Percentiles rank a stretch among this genome's conserved stretches.
Conservation (phyloP, 2,113 vertebrate genomes). For the Poecilia latipinna region DNA sequence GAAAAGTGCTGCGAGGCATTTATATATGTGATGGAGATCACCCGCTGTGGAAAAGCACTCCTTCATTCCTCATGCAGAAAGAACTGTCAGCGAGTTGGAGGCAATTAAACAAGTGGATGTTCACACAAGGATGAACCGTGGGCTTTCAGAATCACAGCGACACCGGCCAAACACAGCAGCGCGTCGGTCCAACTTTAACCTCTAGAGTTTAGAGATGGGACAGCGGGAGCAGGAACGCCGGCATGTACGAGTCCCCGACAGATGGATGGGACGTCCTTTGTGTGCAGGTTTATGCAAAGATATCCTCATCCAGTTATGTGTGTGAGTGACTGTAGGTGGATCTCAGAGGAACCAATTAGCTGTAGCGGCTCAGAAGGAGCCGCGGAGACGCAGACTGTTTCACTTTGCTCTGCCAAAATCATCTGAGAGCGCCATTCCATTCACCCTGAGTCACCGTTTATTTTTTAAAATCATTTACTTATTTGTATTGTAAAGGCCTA, state of each 20-base stretch:
- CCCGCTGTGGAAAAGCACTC: slow-evolving; percentile 1
- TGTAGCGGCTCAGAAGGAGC: slow-evolving; percentile 47
- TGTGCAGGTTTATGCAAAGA: slow-evolving; percentile 16
- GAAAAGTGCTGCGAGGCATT: neutral
- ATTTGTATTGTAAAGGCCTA: neutral
- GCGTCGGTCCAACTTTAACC: slow-evolving; percentile 22
- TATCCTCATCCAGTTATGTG: slow-evolving; percentile 14
- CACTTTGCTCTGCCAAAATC: slow-evolving; percentile 33
- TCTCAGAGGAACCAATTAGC: slow-evolving; percentile 75
- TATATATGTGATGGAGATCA: neutral
- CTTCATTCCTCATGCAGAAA: neutral
- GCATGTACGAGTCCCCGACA: slow-evolving; percentile 38
- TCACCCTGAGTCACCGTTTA: slow-evolving; percentile 23
- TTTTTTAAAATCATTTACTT: neutral
- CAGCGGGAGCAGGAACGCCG: slow-evolving; percentile 44
- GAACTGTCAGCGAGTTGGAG: neutral
- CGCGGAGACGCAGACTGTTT: slow-evolving; percentile 44
- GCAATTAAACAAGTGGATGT: neutral
- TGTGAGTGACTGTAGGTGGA: slow-evolving; percentile 7
- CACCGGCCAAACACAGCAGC: slow-evolving; percentile 48
- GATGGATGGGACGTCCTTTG: slow-evolving; percentile 55
- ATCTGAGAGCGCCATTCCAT: slow-evolving; percentile 7
- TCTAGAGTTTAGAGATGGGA: slow-evolving; percentile 83
- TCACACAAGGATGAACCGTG: neutral
- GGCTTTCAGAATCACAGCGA: slow-evolving; percentile 24